phyloP scores from a whole-genome alignment of 2,113 vertebrate species.

The Urocitellus parryii region DNA sequence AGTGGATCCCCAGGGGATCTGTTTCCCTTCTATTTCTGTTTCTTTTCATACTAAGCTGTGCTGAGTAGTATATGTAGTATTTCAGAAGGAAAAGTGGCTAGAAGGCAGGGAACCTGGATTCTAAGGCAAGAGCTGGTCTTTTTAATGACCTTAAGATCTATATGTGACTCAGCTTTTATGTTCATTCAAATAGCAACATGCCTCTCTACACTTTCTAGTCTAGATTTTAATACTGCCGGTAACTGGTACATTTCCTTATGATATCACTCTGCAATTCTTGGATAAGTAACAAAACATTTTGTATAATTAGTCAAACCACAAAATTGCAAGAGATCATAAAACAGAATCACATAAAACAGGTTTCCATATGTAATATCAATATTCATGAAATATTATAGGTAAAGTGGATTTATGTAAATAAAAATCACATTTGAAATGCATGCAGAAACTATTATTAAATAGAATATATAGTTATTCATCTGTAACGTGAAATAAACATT shows the following conservation, averaged over 20 bases:
- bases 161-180: not conserved
- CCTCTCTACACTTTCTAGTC: not conserved
- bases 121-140: not conserved
- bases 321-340: slow-evolving; percentile 20
- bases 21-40: not conserved
- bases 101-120: not conserved
- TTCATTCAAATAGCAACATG: not conserved
- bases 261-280: slow-evolving; percentile 16
- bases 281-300: slow-evolving; percentile 39
- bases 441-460: slow-evolving; percentile 17
- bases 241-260: not conserved
- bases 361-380: not conserved
- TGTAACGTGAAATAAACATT: not conserved
- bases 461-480: slow-evolving; percentile 2
- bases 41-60: not conserved
- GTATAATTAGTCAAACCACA: slow-evolving; percentile 25
- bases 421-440: slow-evolving; percentile 39
- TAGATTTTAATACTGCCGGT: not conserved
- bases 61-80: not conserved
- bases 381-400: slow-evolving; percentile 40
- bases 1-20: not conserved
- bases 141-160: slow-evolving; percentile 3
- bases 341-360: not conserved
- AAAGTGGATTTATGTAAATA: slow-evolving; percentile 44
- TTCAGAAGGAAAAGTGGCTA: not conserved